Conservation (phyloP, 2,888 invertebrate species). For the Kryphioiulus occultus region DNA sequence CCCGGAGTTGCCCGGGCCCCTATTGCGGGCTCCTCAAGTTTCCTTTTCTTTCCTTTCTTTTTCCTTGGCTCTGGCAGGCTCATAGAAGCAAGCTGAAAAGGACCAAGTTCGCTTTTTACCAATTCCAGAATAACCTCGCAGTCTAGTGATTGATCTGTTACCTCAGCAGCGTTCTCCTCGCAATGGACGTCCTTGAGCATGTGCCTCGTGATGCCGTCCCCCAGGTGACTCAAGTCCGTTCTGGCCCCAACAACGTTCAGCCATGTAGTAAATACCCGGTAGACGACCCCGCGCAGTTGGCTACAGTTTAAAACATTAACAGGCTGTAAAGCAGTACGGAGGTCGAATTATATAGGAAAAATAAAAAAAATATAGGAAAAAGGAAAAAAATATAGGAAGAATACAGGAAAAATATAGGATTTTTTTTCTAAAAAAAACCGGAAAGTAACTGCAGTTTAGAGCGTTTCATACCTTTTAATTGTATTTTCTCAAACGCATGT, state of each 20-base stretch:
- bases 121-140: neutral
- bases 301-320: neutral
- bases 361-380: too few species aligned
- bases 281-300: neutral
- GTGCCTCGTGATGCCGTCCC: neutral
- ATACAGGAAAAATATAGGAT: too few species aligned
- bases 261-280: neutral
- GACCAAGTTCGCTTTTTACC: neutral
- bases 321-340: too few species aligned
- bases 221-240: neutral
- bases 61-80: neutral
- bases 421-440: too few species aligned
- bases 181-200: neutral
- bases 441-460: too few species aligned
- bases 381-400: too few species aligned
- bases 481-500: too few species aligned
- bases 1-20: neutral
- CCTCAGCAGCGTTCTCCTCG: neutral
- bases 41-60: neutral
- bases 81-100: neutral
- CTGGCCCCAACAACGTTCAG: neutral
- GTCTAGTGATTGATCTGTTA: neutral
- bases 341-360: too few species aligned
- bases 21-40: neutral
- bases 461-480: too few species aligned